A percentile compares a stretch with the other conserved stretches of the same genome.
Conservation (phyloP, 2,797 vertebrate genomes). For the Parauchenoglanis ngamensis region DNA sequence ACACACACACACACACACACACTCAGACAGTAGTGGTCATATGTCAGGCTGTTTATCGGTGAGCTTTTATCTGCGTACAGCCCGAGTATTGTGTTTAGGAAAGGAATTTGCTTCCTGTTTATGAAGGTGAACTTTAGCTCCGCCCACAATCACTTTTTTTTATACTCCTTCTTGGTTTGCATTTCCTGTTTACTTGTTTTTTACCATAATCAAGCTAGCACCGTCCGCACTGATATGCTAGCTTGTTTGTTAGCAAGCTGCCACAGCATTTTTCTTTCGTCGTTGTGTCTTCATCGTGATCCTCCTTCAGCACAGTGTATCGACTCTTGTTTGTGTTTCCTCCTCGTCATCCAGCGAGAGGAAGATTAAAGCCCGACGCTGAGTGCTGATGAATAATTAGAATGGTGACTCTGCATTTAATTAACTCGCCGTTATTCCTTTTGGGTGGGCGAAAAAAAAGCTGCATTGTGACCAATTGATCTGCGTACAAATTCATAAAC, state of each 20-base stretch:
- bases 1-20: constrained; percentile 15
- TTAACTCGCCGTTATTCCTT: constrained; percentile 58
- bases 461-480: constrained; percentile 63
- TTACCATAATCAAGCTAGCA: not conserved
- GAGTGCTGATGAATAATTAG: constrained; percentile 57
- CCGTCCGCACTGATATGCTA: not conserved
- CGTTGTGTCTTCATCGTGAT: not conserved
- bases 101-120: not conserved
- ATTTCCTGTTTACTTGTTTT: not conserved
- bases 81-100: not conserved
- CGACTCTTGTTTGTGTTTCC: not conserved
- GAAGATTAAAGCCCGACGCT: constrained; percentile 51
- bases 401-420: constrained; percentile 59
- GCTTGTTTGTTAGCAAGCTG: not conserved
- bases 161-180: not conserved
- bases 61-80: not conserved
- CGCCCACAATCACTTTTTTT: not conserved
- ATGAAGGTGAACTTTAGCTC: not conserved
- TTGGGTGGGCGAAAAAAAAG: constrained; percentile 31
- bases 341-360: constrained; percentile 37
- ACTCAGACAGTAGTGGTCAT: not conserved
- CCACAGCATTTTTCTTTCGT: not conserved
- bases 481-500: constrained; percentile 61
- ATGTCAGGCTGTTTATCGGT: not conserved
- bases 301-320: not conserved